Base-by-base conservation (phyloP, 2,888 invertebrate genomes). In the Drosophila longiperda region DNA sequence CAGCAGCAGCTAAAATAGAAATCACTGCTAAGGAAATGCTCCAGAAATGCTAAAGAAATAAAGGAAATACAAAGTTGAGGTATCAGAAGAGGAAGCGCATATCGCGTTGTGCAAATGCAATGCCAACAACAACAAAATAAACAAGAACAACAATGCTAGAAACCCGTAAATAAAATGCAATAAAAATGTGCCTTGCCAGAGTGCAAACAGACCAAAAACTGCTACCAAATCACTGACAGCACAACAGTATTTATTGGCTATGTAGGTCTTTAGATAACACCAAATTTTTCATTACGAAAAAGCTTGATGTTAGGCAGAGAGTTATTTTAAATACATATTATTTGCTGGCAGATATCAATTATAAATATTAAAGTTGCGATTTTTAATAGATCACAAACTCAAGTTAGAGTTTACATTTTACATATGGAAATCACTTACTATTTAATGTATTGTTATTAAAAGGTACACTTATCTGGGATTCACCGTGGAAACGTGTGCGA, bases 1-100 rank as follows among this genome's bases (percentile, higher is more conserved):
- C 71, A 42, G 67, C 26, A n/a, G n/a, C 2, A 26, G 2, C 55
- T 71, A 83, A 87, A 87, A 87, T 87, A 89, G 85, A 89, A 89
- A 89, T 89, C 85, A 68, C 73, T 64, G 77, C 53, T 57, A 66
- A 63, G 52, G 68, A 65, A 69, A 81, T 66, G 74, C 61, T 68
- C 65, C 67, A 63, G 73, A 83, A 88, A 67, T 66, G 63, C 79
- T 65, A 75, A 85, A 75, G 88, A 89, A 89, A 85, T 72, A 77
- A 75, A 83, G 90, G 88, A 85, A 89, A 85, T 85, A 85, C 89
- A 89, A 85, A 85, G 88, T 89, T 85, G 88, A 85, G 90, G 90
- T 85, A 85, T 87, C 85, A 82, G 88, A 71, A 66, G 73, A 82
- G 90, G 88, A 85, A 85, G 88, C 69, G 85, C 86, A 85, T 85